phyloP scores from a whole-genome alignment of 2,888 invertebrate species.

The Cephus nigrinus region DNA sequence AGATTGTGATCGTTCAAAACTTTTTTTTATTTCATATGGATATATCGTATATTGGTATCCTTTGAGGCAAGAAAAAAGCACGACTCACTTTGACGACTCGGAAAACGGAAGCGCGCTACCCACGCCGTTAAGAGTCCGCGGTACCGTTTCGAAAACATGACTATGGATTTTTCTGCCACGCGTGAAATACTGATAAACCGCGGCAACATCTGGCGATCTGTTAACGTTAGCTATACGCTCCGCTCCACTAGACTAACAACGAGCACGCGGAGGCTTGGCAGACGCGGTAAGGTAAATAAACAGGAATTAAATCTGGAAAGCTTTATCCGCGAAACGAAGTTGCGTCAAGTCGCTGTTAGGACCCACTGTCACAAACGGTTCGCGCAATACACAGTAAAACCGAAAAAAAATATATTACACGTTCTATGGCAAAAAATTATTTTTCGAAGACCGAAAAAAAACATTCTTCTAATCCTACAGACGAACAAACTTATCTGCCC shows the following conservation, averaged over 20 bases:
- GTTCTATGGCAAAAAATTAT: neutral
- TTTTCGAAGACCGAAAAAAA: neutral
- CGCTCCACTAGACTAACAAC: constrained; percentile 21
- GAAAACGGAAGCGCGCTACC: neutral
- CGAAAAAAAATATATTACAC: too few species aligned
- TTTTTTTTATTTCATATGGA: too few species aligned
- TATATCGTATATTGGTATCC: too few species aligned
- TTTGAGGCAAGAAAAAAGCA: neutral
- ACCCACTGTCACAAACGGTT: neutral
- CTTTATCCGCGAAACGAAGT: constrained; percentile 39
- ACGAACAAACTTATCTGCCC: neutral
- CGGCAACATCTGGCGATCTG: constrained; percentile 62
- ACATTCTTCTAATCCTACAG: neutral
- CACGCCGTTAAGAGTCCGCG: neutral
- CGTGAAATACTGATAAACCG: constrained; percentile 49
- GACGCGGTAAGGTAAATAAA: constrained; percentile 60
- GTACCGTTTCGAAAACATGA: constrained; percentile 25
- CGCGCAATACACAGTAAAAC: too few species aligned
- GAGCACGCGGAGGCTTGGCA: constrained; percentile 29
- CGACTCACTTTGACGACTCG: neutral
- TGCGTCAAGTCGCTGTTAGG: neutral
- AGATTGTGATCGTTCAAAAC: too few species aligned
- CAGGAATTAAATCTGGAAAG: constrained; percentile 64
- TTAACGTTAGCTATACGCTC: constrained; percentile 49
- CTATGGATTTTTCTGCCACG: constrained; percentile 54